Conservation (phyloP, 2,888 invertebrate genomes). For the Bunonema sp. region DNA sequence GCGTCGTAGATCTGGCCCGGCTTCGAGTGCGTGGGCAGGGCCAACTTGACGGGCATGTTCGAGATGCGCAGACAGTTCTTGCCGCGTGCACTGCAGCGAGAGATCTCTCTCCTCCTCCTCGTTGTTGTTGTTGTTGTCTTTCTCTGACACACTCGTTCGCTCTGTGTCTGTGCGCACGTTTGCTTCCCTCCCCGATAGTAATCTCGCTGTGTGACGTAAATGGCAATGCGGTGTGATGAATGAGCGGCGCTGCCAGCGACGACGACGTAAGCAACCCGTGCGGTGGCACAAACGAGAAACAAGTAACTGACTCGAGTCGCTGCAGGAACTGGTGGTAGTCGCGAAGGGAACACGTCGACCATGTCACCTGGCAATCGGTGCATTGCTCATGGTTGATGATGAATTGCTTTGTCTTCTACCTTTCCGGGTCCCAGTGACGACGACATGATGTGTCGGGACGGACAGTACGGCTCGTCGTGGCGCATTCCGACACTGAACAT, state of each 20-base stretch:
- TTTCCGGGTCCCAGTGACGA: slow-evolving; percentile 42
- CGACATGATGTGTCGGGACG: slow-evolving; percentile 40
- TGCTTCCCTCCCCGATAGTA: too few species aligned
- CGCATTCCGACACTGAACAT: slow-evolving; percentile 41
- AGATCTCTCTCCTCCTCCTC: too few species aligned
- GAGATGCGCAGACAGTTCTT: slow-evolving; percentile 37
- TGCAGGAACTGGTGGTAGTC: slow-evolving; percentile 42
- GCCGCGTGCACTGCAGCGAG: slow-evolving; percentile 19
- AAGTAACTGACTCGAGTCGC: slow-evolving; percentile 28
- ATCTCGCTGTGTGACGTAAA: too few species aligned
- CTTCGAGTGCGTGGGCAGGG: slow-evolving; percentile 21
- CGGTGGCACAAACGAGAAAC: background rate
- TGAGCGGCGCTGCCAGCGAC: too few species aligned
- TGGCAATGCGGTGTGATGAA: too few species aligned
- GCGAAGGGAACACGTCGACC: slow-evolving; percentile 40
- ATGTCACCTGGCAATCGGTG: slow-evolving; percentile 4
- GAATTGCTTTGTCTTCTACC: too few species aligned
- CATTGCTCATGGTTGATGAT: background rate
- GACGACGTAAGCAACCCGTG: too few species aligned
- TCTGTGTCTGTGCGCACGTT: too few species aligned
- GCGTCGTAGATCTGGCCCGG: slow-evolving; percentile 44
- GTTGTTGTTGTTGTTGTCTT: too few species aligned
- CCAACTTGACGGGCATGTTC: slow-evolving; percentile 24
- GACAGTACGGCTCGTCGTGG: slow-evolving; percentile 44
- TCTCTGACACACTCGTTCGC: too few species aligned